These are phyloP conservation scores for Orius insidiosus DNA, from an alignment of 1,140 invertebrate genomes.

Conservation along the genomic window DNA sequence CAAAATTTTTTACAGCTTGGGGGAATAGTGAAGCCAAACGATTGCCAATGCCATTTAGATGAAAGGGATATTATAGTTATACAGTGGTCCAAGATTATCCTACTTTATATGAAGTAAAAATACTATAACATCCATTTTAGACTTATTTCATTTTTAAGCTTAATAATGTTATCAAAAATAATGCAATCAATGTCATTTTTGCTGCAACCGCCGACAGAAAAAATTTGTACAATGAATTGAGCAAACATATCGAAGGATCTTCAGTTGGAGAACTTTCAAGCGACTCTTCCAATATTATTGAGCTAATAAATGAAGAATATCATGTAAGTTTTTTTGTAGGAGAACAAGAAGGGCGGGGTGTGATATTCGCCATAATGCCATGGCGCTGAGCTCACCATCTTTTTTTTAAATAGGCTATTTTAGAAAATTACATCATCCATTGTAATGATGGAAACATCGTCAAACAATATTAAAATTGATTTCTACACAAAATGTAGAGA, in stretches of 20 bases:
- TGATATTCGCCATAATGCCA: no score
- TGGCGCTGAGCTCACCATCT: no score
- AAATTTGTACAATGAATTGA: constrained; percentile 68
- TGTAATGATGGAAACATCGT: constrained; percentile 84
- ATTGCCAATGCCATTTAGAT: constrained; percentile 48
- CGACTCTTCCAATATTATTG: constrained; percentile 87
- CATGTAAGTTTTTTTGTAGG: constrained; percentile 41
- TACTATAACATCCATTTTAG: neutral
- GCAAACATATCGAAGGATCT: constrained; percentile 61
- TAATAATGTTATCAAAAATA: constrained; percentile 77
- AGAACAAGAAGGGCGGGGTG: no score
- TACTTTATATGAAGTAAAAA: constrained; percentile 73
- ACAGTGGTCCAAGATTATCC: constrained; percentile 79
- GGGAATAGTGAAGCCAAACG: constrained; percentile 54
- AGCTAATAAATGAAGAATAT: constrained; percentile 77
- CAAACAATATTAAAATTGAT: constrained; percentile 57
- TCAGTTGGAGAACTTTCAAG: constrained; percentile 67
- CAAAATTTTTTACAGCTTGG: constrained; percentile 34
- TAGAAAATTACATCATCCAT: constrained; percentile 84
- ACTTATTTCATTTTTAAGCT: constrained; percentile 27
- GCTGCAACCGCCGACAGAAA: constrained; percentile 82
- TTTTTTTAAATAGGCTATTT: no score
- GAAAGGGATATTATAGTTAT: constrained; percentile 38
- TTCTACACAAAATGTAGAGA: constrained; percentile 79
- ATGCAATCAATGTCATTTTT: constrained; percentile 94